These are phyloP conservation scores for Carposina sasakii DNA, from an alignment of 1,140 invertebrate species.

Conservation along the genomic window DNA sequence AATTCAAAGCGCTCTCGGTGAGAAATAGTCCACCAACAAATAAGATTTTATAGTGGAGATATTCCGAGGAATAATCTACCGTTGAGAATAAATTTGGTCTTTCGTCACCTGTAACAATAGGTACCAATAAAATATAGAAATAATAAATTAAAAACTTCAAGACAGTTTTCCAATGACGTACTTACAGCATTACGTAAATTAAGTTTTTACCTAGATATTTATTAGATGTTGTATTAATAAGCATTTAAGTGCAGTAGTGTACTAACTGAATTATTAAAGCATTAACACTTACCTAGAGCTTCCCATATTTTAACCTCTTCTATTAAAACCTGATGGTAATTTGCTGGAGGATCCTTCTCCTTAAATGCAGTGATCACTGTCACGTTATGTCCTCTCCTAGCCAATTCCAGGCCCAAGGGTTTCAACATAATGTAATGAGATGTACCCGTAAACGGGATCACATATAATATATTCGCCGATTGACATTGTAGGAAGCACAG, in stretches of 20 bases:
- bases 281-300: constrained; percentile 48
- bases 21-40: constrained; percentile 62
- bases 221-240: too few species aligned
- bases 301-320: constrained; percentile 71
- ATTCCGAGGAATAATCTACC: constrained; percentile 40
- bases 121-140: too few species aligned
- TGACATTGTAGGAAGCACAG: too few species aligned
- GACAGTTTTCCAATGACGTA: too few species aligned
- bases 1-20: constrained; percentile 66
- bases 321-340: constrained; percentile 69
- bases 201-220: too few species aligned
- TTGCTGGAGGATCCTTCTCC: constrained; percentile 55
- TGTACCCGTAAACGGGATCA: constrained; percentile 51
- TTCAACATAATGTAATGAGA: constrained; percentile 73
- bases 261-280: too few species aligned
- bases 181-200: too few species aligned
- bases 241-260: too few species aligned
- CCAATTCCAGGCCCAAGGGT: constrained; percentile 72
- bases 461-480: constrained; percentile 58
- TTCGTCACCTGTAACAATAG: constrained; percentile 33
- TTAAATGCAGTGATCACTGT: constrained; percentile 73
- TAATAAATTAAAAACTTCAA: too few species aligned
- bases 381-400: constrained; percentile 74
- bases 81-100: constrained; percentile 56
- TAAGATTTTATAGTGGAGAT: constrained; percentile 44